Base-by-base conservation (phyloP, 2,888 invertebrate species). In the Lepas anatifera region DNA sequence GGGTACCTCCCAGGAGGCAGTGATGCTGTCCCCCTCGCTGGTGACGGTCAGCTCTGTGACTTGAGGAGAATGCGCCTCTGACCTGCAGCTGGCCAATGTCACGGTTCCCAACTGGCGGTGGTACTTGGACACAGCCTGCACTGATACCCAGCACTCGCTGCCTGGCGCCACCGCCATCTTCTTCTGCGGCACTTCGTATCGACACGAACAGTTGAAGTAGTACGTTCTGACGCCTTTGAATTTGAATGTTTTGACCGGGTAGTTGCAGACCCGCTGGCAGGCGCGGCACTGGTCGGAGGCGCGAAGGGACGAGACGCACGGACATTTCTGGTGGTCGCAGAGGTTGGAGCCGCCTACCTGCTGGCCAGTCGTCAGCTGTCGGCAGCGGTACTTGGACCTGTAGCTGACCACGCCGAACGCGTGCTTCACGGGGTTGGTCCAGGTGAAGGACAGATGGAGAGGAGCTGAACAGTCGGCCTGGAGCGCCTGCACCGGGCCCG, bases 221-320 rank as follows among this genome's bases (percentile, higher is more conserved):
- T 32, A 58, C 18, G 32, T 58, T 6, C 18, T 29, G 18, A 7
- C 29, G 16, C 58, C 58, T 22, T 8, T 32, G 29, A 58, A 32
- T 16, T 32, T 18, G 58, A 32, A 32, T 32, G 7, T 7, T 32
- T 27, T 32, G 18, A 58, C 32, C 6, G 58, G 58, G 58, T 58
- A 58, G 58, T 32, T 58, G 58, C 58, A 58, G 58, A 58, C 58
- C 18, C 58, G 58, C 58, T 58, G 32, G 32, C 58, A 58, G 58
- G 58, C 58, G 32, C 22, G 4, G 58, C 58, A 58, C 58, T 58
- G 32, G 58, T 58, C 32, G 32, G 58, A 27, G 32, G 3, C 4
- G 29, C 11, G 16, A 29, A 10, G 58, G 3, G 58, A 58, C 18
- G 58, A 58, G 16, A 8, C 32, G 58, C 58, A 58, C 16, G 58